Evolutionary conservation across 2,888 invertebrate species (phyloP), one percentile per base, ranked within the genome.

Genomic region (Agrotis puta): DNA sequence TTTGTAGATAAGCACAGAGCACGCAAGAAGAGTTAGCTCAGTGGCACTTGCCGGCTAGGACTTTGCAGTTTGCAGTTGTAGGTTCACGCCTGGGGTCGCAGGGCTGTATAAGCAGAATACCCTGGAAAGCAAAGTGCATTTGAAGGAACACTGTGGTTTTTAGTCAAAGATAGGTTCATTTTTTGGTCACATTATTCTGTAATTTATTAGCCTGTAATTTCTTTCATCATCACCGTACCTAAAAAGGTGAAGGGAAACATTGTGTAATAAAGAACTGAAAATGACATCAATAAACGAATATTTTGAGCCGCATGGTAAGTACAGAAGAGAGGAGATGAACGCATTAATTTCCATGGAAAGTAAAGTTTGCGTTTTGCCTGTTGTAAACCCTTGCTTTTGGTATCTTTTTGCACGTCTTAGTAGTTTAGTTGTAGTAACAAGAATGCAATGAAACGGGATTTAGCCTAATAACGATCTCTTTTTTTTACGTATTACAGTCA

Each of bases 1-100:
- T 33, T 85, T 70, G 70, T 73, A 74, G 84, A 81, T 78, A 81
- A 75, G 78, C n/a, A 33, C 56, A 56, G 56, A 56, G 56, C 33
- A 20, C 33, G 56, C 56, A 33, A 56, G n/a, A 54, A 27, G 27
- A n/a, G 54, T 13, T 33, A n/a, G 33, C 9, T 11, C 54, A 3
- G 33, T 14, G 13, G 56, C n/a, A 33, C 7, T 39, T 39, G 9
- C 9, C 9, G 9, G 33, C 6, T 6, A n/a, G 7, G 7, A 7
- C 33, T 33, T 33, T 7, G 33, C 33, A 33, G 1, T 9, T 9
- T 39, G 39, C 11, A 39, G 39, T 39, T 39, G 39, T 50, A 16
- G 53, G 13, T n/a, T 13, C 5, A 39, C 11, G 2, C 39, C 11
- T 39, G 39, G 33, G 11, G 39, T 39, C 9, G 39, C 11, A 11